Evolutionary conservation across 2,113 vertebrate genomes (phyloP).

Genomic region (Onychorhynchus coronatus): DNA sequence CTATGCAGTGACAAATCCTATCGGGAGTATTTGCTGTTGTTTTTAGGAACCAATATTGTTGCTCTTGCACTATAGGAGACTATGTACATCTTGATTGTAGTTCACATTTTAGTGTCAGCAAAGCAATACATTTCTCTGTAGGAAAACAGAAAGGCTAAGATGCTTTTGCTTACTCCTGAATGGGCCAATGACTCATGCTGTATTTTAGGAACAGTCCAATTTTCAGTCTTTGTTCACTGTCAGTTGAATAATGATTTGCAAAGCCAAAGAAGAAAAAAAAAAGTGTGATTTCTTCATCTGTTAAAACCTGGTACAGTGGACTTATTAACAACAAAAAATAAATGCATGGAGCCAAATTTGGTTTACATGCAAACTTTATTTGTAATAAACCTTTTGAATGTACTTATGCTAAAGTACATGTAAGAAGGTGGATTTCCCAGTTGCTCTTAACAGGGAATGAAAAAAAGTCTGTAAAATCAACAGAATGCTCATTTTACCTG

Average conservation of each 20-base stretch:
- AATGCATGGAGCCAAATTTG: background rate
- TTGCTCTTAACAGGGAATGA: background rate
- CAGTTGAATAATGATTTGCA: background rate
- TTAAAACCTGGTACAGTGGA: background rate
- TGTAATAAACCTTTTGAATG: background rate
- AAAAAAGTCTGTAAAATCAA: background rate
- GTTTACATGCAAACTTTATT: background rate
- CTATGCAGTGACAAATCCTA: background rate
- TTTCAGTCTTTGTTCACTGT: background rate
- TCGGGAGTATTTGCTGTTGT: background rate
- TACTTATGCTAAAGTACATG: background rate
- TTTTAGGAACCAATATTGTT: background rate
- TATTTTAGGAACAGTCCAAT: background rate
- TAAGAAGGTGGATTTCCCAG: background rate
- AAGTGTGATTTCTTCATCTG: background rate
- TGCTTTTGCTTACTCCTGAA: background rate
- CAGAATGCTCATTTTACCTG: background rate
- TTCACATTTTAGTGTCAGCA: background rate
- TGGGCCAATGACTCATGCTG: background rate
- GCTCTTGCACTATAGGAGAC: background rate
- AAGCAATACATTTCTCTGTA: background rate
- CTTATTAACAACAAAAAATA: background rate
- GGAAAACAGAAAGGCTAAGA: conserved; percentile 10
- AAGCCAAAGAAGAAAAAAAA: background rate
- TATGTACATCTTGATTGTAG: background rate